Percentiles rank a stretch among this genome's conserved stretches.
Conservation (phyloP, 2,888 invertebrate genomes). For the Philopedon plagiatum region DNA sequence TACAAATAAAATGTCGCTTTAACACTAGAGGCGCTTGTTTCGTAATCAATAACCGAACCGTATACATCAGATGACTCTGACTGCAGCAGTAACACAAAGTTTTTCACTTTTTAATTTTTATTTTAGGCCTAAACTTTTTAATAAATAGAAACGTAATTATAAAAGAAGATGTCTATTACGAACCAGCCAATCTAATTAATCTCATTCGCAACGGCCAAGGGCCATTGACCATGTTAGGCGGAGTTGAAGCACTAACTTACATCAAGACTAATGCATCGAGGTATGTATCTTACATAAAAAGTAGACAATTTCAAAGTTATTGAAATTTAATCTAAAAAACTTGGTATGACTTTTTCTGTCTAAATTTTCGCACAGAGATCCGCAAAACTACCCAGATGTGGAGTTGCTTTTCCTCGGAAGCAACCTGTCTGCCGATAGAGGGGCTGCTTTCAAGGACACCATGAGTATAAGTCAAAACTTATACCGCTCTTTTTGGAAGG, state of each 20-base stretch:
- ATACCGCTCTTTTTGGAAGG: constrained; percentile 72
- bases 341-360: too few species aligned
- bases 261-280: constrained; percentile 73
- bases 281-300: constrained; percentile 44
- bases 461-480: constrained; percentile 73
- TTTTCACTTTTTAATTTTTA: constrained; percentile 5
- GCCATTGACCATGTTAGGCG: constrained; percentile 72
- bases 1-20: too few species aligned
- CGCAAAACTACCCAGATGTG: constrained; percentile 75
- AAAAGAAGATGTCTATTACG: constrained; percentile 50
- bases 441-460: constrained; percentile 57
- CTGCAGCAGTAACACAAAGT: too few species aligned
- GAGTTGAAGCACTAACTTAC: constrained; percentile 74
- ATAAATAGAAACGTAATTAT: constrained; percentile 56
- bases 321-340: background rate
- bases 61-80: too few species aligned
- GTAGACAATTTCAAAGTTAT: background rate
- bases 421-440: constrained; percentile 61
- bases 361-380: too few species aligned
- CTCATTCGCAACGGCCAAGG: constrained; percentile 70
- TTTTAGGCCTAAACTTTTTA: constrained; percentile 64
- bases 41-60: too few species aligned
- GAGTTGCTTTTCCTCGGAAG: constrained; percentile 79
- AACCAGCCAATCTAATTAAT: constrained; percentile 64
- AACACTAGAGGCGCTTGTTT: too few species aligned